phyloP scores from a whole-genome alignment of 2,888 invertebrate species.

The Rotaria socialis region DNA sequence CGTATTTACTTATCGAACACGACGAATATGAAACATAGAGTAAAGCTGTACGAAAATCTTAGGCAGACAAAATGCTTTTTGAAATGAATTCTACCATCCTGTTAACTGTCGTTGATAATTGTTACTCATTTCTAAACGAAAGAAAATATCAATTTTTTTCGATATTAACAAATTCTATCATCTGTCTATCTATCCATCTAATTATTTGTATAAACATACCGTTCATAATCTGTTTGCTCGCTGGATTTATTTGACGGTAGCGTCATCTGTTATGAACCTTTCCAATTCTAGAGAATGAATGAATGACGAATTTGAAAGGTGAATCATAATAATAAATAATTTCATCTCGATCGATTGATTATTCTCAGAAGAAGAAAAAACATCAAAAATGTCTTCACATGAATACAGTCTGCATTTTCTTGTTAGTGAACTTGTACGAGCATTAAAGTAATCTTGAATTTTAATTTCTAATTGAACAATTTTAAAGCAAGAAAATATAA shows the following conservation, averaged over 20 bases:
- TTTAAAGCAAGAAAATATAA: background rate
- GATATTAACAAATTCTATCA: too few relatives aligned
- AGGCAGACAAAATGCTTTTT: too few relatives aligned
- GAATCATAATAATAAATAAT: background rate
- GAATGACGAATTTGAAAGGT: constrained; percentile 5
- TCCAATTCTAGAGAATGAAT: background rate
- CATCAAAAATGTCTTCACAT: background rate
- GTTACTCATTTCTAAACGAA: too few relatives aligned
- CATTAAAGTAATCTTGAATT: background rate
- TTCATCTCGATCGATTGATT: background rate
- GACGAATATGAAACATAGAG: too few relatives aligned
- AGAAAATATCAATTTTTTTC: too few relatives aligned
- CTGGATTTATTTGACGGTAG: background rate
- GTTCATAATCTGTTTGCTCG: background rate
- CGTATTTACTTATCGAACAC: too few relatives aligned
- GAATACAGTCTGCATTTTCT: background rate
- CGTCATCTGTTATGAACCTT: background rate
- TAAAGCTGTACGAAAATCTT: too few relatives aligned
- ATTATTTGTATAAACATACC: too few relatives aligned
- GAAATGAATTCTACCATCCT: too few relatives aligned
- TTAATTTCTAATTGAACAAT: background rate
- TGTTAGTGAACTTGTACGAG: background rate
- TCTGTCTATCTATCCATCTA: too few relatives aligned
- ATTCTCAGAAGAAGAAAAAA: background rate
- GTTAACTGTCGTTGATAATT: too few relatives aligned